phyloP scores from a whole-genome alignment of 2,888 invertebrate genomes.

The Carterocephalus palaemon region DNA sequence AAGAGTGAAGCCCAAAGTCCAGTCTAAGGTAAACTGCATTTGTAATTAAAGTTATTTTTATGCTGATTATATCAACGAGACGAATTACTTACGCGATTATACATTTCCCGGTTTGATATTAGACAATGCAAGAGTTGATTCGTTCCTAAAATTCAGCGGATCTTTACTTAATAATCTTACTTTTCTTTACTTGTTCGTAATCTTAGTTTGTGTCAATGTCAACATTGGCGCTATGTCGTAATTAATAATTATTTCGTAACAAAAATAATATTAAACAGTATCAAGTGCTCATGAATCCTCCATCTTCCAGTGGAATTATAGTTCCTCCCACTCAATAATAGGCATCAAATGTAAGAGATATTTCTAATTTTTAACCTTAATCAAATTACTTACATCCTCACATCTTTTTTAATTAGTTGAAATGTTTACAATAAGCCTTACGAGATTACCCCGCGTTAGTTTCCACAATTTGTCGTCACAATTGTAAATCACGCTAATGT shows the following conservation, averaged over 20 bases:
- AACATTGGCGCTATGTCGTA: conserved; percentile 7
- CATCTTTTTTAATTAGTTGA: too few relatives aligned
- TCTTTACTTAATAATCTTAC: conserved; percentile 26
- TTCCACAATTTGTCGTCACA: too few relatives aligned
- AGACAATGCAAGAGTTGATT: conserved; percentile 1
- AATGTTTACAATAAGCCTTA: too few relatives aligned
- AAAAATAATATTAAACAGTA: conserved; percentile 10
- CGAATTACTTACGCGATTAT: conserved; percentile 39
- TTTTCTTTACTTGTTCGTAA: background rate
- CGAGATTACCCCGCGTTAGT: too few relatives aligned
- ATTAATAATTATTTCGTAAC: background rate
- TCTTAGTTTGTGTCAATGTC: conserved; percentile 6
- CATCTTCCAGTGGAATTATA: background rate
- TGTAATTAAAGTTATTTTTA: conserved; percentile 41
- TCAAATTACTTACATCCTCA: too few relatives aligned
- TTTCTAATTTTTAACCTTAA: background rate
- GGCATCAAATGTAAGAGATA: background rate
- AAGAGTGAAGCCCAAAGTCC: conserved; percentile 36
- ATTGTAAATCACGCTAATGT: too few relatives aligned
- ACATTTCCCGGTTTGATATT: conserved; percentile 19
- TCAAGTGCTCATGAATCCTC: conserved; percentile 10
- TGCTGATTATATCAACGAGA: conserved; percentile 39
- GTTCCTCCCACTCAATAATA: background rate
- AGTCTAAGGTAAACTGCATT: conserved; percentile 49
- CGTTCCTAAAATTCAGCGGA: conserved; percentile 10